These are phyloP conservation scores for Coenonympha arcania DNA, from an alignment of 2,888 invertebrate genomes.

Conservation along the genomic window DNA sequence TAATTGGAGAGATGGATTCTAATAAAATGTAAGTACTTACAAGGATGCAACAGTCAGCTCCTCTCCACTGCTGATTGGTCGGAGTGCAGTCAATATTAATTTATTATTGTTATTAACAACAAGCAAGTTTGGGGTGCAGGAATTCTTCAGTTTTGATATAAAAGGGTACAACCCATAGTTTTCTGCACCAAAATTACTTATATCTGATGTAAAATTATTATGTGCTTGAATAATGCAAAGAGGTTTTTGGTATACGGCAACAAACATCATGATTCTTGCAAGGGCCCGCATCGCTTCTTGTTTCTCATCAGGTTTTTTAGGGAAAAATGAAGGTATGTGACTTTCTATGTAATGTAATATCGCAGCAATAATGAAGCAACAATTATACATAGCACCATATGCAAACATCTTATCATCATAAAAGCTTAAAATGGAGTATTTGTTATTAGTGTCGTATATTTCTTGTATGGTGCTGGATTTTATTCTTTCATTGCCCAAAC, in stretches of 20 bases:
- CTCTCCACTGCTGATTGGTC: constrained; percentile 31
- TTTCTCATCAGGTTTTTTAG: constrained; percentile 18
- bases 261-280: constrained; percentile 29
- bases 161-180: constrained; percentile 32
- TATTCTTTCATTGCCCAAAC: constrained; percentile 24
- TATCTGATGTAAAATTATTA: neutral
- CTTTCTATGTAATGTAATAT: constrained; percentile 26
- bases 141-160: constrained; percentile 32
- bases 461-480: constrained; percentile 24
- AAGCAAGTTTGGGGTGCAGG: constrained; percentile 32
- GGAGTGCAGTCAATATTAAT: constrained; percentile 30
- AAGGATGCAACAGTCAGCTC: constrained; percentile 31
- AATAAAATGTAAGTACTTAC: too few species aligned
- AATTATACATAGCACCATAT: constrained; percentile 30
- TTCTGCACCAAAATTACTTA: constrained; percentile 2
- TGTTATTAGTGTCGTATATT: constrained; percentile 25
- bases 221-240: constrained; percentile 11
- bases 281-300: constrained; percentile 27
- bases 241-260: constrained; percentile 19
- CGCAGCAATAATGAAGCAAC: constrained; percentile 25
- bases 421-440: constrained; percentile 27
- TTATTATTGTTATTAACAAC: constrained; percentile 27
- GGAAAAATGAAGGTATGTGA: constrained; percentile 26
- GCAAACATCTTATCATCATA: constrained; percentile 27
- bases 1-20: too few species aligned